Base-by-base conservation (phyloP, 2,888 invertebrate genomes). In the Epiblema foenella region DNA sequence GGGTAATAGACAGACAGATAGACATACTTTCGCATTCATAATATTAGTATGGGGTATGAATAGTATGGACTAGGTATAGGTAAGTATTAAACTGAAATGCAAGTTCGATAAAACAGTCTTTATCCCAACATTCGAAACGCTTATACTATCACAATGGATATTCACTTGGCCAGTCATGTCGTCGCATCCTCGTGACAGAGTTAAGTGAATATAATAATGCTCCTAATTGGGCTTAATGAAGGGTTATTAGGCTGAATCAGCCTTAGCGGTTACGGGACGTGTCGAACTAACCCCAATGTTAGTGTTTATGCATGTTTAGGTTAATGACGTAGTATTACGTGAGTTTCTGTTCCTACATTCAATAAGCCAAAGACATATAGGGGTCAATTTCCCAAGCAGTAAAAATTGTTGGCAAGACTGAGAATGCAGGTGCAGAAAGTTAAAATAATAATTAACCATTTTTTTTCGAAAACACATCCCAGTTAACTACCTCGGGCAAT, bases 161-260 rank as follows among this genome's bases (percentile, higher is more conserved):
- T 71, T 67, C 71, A 62, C 71, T 71, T 49, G 29, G 37, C 66
- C 11, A 20, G 62, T 57, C 66, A 46, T 71, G 56, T 66, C 70
- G 56, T 66, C 65, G 57, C 57, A 60, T 49, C 49, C 71, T 71
- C 71, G 71, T 71, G 71, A 71, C 71, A 71, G 71, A 67, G 49
- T 54, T 62, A 71, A 71, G 71, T 71, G 71, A 71, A 71, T 71
- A 71, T 71, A 71, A 71, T 71, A 69, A 66, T 71, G 67, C 62
- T 54, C 67, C 67, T 67, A 71, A 71, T 67, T 71, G 67, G 60
- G 67, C 46, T 37, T 67, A 71, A 71, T 71, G 67, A 67, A 56
- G 56, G 67, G 66, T 60, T 71, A 67, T 71, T 62, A 60, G 46
- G 60, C 49, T 62, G 42, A 49, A 60, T 62, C 56, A 62, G 71